Evolutionary conservation across 2,797 vertebrate genomes (phyloP).

Genomic region (Danio kyathit): DNA sequence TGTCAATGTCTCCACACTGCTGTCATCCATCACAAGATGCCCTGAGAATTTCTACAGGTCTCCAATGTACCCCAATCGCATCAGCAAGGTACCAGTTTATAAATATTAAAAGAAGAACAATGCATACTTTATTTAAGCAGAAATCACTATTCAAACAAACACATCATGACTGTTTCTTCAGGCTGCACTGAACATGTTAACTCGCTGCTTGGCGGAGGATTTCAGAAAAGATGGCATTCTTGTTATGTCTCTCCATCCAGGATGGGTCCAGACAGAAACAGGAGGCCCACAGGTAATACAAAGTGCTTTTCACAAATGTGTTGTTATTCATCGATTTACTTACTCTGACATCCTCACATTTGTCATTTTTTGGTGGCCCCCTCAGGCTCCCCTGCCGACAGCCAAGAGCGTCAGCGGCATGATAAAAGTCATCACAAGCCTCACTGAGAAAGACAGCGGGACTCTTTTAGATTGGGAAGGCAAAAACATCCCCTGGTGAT

Average conservation of each 20-base stretch:
- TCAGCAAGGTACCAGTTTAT: conserved; percentile 78
- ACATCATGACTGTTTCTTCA: conserved; percentile 21
- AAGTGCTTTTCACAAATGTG: background rate
- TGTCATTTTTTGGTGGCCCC: background rate
- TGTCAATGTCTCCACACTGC: conserved; percentile 74
- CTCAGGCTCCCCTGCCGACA: conserved; percentile 65
- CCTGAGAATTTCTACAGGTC: conserved; percentile 58
- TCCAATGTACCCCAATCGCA: conserved; percentile 76
- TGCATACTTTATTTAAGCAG: background rate
- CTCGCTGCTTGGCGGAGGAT: conserved; percentile 71
- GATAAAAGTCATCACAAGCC: conserved; percentile 66
- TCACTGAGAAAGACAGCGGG: conserved; percentile 67
- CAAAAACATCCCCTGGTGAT: conserved; percentile 53
- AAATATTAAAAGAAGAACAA: too few relatives aligned
- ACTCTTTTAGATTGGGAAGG: conserved; percentile 58
- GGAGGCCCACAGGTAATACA: conserved; percentile 67
- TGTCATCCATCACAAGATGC: conserved; percentile 77
- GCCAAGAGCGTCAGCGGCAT: conserved; percentile 65
- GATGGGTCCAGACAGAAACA: conserved; percentile 74
- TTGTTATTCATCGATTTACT: background rate
- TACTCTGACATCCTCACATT: background rate
- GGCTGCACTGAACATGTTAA: conserved; percentile 77
- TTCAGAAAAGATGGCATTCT: conserved; percentile 67
- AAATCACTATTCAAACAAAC: background rate
- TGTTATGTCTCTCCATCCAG: conserved; percentile 71